Conservation (phyloP, 2,888 invertebrate species). For the Camponotus fellah region DNA sequence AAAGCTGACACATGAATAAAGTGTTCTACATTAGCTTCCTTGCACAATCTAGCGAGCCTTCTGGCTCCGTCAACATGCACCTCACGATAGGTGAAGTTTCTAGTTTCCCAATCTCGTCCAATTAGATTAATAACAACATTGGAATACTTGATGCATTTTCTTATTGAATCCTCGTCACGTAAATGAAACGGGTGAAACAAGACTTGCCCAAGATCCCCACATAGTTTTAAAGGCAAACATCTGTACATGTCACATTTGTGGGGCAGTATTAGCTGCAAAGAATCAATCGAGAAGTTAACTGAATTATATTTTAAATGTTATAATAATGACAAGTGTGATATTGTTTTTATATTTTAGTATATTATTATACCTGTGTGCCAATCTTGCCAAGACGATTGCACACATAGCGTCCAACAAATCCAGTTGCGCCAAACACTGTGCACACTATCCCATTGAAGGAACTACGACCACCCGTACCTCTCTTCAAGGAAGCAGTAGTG, state of each 20-base stretch:
- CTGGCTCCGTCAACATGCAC: conserved; percentile 95
- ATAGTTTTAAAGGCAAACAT: conserved; percentile 92
- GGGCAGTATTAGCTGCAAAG: conserved; percentile 94
- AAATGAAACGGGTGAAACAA: conserved; percentile 95
- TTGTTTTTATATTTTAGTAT: not conserved
- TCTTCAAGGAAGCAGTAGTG: conserved; percentile 89
- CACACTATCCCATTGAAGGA: conserved; percentile 99
- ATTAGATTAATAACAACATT: conserved; percentile 98
- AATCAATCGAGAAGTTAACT: conserved; percentile 31
- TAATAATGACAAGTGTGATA: not conserved
- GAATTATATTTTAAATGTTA: not conserved
- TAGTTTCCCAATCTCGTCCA: conserved; percentile 97
- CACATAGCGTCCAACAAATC: conserved; percentile 95
- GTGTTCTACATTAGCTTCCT: conserved; percentile 94
- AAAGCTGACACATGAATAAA: conserved; percentile 97
- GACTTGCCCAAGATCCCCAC: conserved; percentile 98
- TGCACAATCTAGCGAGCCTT: conserved; percentile 92
- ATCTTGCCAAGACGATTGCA: conserved; percentile 96
- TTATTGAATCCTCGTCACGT: conserved; percentile 94
- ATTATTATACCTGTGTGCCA: conserved; percentile 90
- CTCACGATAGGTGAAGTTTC: conserved; percentile 94
- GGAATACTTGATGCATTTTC: conserved; percentile 95
- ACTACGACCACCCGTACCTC: conserved; percentile 96
- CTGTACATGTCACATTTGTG: conserved; percentile 96
- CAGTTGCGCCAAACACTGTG: conserved; percentile 98